phyloP scores from a whole-genome alignment of 1,140 invertebrate genomes.

The Pseudoatta argentina region DNA sequence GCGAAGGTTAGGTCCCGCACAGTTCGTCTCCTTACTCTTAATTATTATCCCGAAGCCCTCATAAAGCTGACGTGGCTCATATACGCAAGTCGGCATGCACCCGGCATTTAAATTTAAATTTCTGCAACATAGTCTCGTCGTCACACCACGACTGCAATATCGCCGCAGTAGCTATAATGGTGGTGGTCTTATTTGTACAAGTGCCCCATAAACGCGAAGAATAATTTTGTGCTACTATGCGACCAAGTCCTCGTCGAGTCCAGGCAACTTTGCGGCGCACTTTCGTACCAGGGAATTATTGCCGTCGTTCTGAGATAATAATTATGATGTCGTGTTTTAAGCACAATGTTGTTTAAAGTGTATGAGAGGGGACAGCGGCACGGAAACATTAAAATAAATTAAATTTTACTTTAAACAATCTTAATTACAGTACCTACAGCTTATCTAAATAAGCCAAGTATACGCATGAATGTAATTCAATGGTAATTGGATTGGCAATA shows the following conservation, averaged over 20 bases:
- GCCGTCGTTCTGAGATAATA: conserved; percentile 30
- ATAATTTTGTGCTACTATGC: conserved; percentile 45
- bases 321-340: not conserved
- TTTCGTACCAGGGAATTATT: conserved; percentile 45
- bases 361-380: not conserved
- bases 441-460: conserved; percentile 1
- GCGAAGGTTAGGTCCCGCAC: conserved; percentile 39
- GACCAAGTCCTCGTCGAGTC: conserved; percentile 13
- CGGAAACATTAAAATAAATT: conserved; percentile 29
- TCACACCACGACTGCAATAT: conserved; percentile 12
- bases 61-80: conserved; percentile 22
- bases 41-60: conserved; percentile 62
- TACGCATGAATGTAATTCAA: not conserved
- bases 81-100: not conserved
- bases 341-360: conserved; percentile 10
- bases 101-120: conserved; percentile 63
- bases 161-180: not conserved
- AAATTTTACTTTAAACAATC: conserved; percentile 11
- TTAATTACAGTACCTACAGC: conserved; percentile 18
- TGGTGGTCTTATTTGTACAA: conserved; percentile 47
- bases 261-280: conserved; percentile 8
- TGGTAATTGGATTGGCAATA: conserved; percentile 1
- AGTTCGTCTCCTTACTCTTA: conserved; percentile 55
- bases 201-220: conserved; percentile 41
- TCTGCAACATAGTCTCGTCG: conserved; percentile 20